These are phyloP conservation scores for Mellivora capensis DNA, from an alignment of 2,113 vertebrate species.

Conservation along the genomic window DNA sequence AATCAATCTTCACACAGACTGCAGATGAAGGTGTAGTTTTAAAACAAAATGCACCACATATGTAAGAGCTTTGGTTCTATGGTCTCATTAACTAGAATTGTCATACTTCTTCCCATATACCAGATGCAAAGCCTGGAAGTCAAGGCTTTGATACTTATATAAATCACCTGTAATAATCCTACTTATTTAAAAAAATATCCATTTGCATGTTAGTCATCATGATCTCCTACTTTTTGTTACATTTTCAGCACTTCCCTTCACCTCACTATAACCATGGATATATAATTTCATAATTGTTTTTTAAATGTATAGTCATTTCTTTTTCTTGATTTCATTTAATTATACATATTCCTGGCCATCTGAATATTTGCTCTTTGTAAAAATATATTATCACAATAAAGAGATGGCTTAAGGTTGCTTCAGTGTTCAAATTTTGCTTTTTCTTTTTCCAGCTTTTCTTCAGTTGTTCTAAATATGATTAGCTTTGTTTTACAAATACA, in stretches of 20 bases:
- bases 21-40: conserved; percentile 89
- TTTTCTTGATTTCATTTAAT: conserved; percentile 76
- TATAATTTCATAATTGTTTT: conserved; percentile 76
- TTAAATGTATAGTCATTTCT: conserved; percentile 77
- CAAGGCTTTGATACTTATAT: conserved; percentile 82
- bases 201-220: conserved; percentile 82
- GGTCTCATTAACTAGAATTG: conserved; percentile 77
- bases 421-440: conserved; percentile 86
- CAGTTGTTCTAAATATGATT: conserved; percentile 82
- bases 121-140: conserved; percentile 77
- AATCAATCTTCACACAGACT: conserved; percentile 92
- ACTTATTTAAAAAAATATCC: conserved; percentile 77
- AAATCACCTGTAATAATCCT: conserved; percentile 85
- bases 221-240: conserved; percentile 75
- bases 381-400: conserved; percentile 83
- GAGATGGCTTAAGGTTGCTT: conserved; percentile 87
- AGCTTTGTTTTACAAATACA: conserved; percentile 82
- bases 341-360: conserved; percentile 81
- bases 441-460: conserved; percentile 85
- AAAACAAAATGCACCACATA: conserved; percentile 85
- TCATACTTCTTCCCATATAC: conserved; percentile 79
- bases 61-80: conserved; percentile 87
- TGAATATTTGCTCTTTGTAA: conserved; percentile 80
- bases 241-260: conserved; percentile 77
- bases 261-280: conserved; percentile 80